Evolutionary conservation across 2,888 invertebrate genomes (phyloP).

Genomic region (Drosophila pseudotalamancana): DNA sequence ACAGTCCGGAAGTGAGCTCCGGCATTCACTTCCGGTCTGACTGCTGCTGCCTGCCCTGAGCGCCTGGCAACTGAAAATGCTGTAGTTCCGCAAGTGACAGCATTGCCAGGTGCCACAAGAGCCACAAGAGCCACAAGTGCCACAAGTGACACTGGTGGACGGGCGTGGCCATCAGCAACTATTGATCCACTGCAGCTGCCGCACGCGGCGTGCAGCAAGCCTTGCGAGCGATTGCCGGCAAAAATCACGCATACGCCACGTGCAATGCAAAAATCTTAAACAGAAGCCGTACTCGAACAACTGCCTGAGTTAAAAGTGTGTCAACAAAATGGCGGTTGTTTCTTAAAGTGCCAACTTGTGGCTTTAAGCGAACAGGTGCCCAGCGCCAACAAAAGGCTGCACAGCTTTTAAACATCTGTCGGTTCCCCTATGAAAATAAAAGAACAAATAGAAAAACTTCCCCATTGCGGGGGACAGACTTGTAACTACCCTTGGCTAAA

Average conservation of each 20-base stretch:
- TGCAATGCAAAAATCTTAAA: slow-evolving; percentile 38
- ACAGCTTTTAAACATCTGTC: neutral
- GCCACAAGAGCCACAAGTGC: no score
- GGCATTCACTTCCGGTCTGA: slow-evolving; percentile 78
- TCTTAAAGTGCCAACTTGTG: slow-evolving; percentile 83
- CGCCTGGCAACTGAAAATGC: slow-evolving; percentile 80
- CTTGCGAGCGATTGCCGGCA: slow-evolving; percentile 1
- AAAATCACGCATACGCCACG: slow-evolving; percentile 26
- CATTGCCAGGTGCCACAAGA: slow-evolving; percentile 14
- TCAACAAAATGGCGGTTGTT: slow-evolving; percentile 75
- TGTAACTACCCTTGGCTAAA: no score
- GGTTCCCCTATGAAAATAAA: neutral
- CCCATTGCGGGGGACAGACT: no score
- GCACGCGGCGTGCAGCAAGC: slow-evolving; percentile 60
- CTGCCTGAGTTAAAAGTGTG: slow-evolving; percentile 27
- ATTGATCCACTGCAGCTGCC: slow-evolving; percentile 74
- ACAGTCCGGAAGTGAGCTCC: slow-evolving; percentile 63
- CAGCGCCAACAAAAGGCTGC: slow-evolving; percentile 50
- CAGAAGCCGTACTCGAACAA: slow-evolving; percentile 7
- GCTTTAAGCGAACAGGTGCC: slow-evolving; percentile 79
- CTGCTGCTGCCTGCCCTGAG: slow-evolving; percentile 58
- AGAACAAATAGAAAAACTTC: neutral
- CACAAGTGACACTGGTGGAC: slow-evolving; percentile 10
- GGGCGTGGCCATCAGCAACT: slow-evolving; percentile 69
- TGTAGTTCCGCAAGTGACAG: slow-evolving; percentile 81